Percentiles rank a stretch among this genome's conserved stretches.
These are phyloP conservation scores for Sinhomidia bicolor DNA, from an alignment of 2,888 invertebrate genomes.

Conservation along the genomic window DNA sequence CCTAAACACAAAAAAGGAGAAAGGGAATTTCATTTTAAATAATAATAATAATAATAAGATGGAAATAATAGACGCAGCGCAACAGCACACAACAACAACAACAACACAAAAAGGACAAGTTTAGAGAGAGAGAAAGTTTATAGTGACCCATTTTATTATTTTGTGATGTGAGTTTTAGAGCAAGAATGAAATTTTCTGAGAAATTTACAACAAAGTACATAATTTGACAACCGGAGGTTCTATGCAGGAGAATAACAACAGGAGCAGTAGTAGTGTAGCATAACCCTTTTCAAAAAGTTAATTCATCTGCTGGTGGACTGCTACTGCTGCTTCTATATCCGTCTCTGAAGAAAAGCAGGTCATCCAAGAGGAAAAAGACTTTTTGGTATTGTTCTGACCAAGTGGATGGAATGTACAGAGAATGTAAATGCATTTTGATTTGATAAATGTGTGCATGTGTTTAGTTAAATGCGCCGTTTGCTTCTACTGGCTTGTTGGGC, in stretches of 20 bases:
- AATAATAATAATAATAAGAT: not conserved
- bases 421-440: not conserved
- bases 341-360: not conserved
- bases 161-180: not conserved
- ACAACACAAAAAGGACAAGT: no score
- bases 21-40: not conserved
- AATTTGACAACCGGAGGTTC: not conserved
- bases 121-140: not conserved
- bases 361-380: not conserved
- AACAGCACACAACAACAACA: not conserved
- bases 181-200: not conserved
- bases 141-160: not conserved
- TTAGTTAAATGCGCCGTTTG: not conserved
- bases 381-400: not conserved
- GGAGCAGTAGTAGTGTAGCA: not conserved
- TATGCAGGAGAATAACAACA: not conserved
- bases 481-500: not conserved
- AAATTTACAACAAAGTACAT: not conserved
- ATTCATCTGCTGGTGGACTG: not conserved
- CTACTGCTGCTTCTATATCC: no score
- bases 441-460: not conserved
- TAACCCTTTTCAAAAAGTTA: not conserved
- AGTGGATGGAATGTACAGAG: not conserved
- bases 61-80: not conserved
- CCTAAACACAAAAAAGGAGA: conserved; percentile 57